Evolutionary conservation across 2,113 vertebrate genomes (phyloP).

Genomic region (Rhea pennata): DNA sequence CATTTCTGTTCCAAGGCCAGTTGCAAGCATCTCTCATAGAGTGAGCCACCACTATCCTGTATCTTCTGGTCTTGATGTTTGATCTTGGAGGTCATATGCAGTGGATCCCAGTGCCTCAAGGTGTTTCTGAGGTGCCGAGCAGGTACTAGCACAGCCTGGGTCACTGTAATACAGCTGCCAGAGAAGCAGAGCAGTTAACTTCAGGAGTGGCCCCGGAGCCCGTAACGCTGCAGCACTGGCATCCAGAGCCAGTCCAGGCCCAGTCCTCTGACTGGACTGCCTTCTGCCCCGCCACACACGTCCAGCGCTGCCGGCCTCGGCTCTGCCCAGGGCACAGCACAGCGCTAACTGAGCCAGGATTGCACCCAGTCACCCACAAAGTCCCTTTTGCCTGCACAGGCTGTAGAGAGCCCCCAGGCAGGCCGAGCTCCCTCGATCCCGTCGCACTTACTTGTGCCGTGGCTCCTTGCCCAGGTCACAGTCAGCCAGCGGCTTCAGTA

Average conservation of each 20-base stretch:
- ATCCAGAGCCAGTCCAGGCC: too few species aligned
- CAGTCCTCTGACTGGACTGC: too few species aligned
- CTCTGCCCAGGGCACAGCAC: neutral
- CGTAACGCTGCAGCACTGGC: neutral
- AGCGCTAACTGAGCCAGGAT: neutral
- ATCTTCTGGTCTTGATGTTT: neutral
- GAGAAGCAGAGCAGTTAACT: neutral
- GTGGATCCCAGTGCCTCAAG: neutral
- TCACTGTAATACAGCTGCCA: slow-evolving; percentile 40
- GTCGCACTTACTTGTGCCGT: neutral
- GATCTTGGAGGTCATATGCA: neutral
- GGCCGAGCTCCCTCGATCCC: accelerated
- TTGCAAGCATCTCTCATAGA: slow-evolving; percentile 45
- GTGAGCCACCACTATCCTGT: neutral
- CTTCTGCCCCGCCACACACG: too few species aligned
- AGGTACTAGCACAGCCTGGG: slow-evolving; percentile 42
- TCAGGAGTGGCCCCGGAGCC: neutral
- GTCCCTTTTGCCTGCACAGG: neutral
- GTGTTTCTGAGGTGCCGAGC: slow-evolving; percentile 22
- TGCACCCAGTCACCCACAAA: neutral
- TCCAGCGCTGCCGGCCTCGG: too few species aligned
- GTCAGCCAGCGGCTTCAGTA: neutral
- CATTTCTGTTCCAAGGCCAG: neutral
- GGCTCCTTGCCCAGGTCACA: neutral
- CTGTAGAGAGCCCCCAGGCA: neutral